phyloP scores from a whole-genome alignment of 35 echinoderm and acorn worm species.

The Apostichopus parvimensis region DNA sequence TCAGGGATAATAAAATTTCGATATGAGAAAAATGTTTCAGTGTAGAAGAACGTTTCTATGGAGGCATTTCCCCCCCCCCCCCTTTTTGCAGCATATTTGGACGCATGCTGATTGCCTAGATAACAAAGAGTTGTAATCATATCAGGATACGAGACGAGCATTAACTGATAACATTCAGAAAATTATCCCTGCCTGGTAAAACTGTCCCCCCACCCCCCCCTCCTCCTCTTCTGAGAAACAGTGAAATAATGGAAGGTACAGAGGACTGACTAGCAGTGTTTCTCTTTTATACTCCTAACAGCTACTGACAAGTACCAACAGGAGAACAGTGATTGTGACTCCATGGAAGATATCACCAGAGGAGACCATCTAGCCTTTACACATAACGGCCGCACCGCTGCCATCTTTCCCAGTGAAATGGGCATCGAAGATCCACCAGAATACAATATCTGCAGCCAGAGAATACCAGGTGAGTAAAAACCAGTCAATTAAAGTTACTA shows the following conservation, averaged over 20 bases:
- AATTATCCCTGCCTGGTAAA: not conserved
- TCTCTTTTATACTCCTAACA: conserved; percentile 7
- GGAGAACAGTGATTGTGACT: conserved; percentile 90
- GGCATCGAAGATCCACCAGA: conserved; percentile 48
- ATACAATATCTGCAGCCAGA: conserved; percentile 34
- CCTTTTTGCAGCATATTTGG: too few species aligned
- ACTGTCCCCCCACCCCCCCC: not conserved
- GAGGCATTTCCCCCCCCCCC: too few species aligned
- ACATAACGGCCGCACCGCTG: conserved; percentile 28
- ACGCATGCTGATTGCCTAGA: too few species aligned
- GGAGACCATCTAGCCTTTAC: conserved; percentile 17
- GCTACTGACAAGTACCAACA: conserved; percentile 88
- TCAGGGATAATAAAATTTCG: too few species aligned
- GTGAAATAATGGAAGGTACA: too few species aligned
- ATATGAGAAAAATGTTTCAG: too few species aligned
- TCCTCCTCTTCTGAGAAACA: too few species aligned
- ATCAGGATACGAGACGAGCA: too few species aligned
- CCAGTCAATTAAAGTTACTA: not conserved
- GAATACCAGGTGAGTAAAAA: conserved; percentile 24
- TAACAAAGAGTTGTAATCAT: too few species aligned
- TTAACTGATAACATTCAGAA: too few species aligned
- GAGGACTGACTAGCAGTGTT: too few species aligned
- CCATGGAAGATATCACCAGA: conserved; percentile 65
- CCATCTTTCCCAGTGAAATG: conserved; percentile 59
- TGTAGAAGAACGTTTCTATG: too few species aligned